Conservation (phyloP, 2,113 vertebrate species). For the Typhlomys cinereus region DNA sequence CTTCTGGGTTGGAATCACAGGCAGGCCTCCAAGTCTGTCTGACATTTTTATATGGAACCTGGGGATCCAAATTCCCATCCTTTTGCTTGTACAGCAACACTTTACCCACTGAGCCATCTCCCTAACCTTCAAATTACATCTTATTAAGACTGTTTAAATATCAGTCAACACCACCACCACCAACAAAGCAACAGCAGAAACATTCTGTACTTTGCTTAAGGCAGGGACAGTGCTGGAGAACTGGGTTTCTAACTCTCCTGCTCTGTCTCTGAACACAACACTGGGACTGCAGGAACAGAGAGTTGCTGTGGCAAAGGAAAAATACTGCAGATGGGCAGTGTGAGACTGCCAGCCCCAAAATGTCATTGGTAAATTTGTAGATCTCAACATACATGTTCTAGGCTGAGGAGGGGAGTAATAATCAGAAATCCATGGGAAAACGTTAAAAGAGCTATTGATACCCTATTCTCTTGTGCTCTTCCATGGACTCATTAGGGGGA, state of each 20-base stretch:
- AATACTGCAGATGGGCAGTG: too few relatives aligned
- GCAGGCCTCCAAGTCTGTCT: too few relatives aligned
- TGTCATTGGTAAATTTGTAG: neutral
- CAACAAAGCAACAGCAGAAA: neutral
- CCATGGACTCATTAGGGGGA: slow-evolving; percentile 1
- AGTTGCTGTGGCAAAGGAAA: too few relatives aligned
- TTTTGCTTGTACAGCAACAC: too few relatives aligned
- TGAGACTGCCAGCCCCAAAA: neutral
- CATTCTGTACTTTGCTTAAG: neutral
- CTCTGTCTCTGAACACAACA: neutral
- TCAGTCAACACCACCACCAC: neutral
- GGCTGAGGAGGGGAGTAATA: neutral
- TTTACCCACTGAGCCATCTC: too few relatives aligned
- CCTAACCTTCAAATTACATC: neutral
- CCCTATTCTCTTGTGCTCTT: neutral
- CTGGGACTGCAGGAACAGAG: neutral
- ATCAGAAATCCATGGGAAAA: slow-evolving; percentile 38
- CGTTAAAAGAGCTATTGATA: neutral
- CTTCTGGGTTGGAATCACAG: too few relatives aligned
- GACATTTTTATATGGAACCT: too few relatives aligned
- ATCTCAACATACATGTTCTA: neutral
- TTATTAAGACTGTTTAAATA: slow-evolving; percentile 16
- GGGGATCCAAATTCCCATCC: too few relatives aligned
- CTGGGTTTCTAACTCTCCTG: neutral
- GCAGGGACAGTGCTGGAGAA: neutral